A percentile compares a stretch with the other conserved stretches of the same genome.
These are phyloP conservation scores for Sigmodon hispidus DNA, from an alignment of 2,113 vertebrate species.

Conservation along the genomic window DNA sequence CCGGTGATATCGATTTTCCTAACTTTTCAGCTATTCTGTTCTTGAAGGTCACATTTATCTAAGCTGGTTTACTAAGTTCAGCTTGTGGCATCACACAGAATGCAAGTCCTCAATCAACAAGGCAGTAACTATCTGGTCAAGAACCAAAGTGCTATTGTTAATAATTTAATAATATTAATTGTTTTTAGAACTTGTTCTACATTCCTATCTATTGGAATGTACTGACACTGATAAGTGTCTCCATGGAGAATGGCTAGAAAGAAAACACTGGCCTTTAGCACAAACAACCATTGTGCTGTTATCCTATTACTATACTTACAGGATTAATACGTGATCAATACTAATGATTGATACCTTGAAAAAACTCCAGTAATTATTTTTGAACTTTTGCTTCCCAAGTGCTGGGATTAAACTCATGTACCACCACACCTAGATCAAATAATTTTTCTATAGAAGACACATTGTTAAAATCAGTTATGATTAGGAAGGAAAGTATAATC, in stretches of 20 bases:
- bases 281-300: not conserved
- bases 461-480: constrained; percentile 48
- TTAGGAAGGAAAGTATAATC: constrained; percentile 48
- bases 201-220: constrained; percentile 1
- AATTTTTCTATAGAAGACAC: constrained; percentile 7
- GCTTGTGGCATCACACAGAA: not conserved
- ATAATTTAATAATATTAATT: constrained; percentile 44
- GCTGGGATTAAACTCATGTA: not conserved
- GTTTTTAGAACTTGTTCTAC: constrained; percentile 38
- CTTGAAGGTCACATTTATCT: constrained; percentile 1
- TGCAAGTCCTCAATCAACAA: constrained; percentile 41
- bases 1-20: not conserved
- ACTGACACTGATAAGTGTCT: constrained; percentile 20
- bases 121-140: not conserved
- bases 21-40: constrained; percentile 2
- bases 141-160: not conserved
- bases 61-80: constrained; percentile 32
- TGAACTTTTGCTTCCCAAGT: not conserved
- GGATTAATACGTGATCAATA: not conserved
- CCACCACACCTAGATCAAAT: not conserved
- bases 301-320: not conserved
- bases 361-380: not conserved
- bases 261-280: not conserved
- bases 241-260: not conserved
- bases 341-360: constrained; percentile 58